Percentiles rank a stretch among this genome's conserved stretches.
phyloP scores from a whole-genome alignment of 1,140 invertebrate species.

The Drosophila albomicans region DNA sequence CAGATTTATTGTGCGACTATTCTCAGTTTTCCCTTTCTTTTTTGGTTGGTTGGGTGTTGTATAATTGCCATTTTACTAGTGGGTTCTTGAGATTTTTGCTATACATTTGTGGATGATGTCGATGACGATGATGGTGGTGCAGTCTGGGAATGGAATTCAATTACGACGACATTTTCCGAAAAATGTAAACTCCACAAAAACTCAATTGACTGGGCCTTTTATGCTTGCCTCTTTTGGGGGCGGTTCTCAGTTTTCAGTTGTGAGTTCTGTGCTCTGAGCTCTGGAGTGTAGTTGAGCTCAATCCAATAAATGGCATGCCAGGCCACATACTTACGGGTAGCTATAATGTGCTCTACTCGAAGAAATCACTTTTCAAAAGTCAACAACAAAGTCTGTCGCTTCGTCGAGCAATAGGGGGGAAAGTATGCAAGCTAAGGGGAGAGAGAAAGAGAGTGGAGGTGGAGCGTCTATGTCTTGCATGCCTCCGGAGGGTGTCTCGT shows the following conservation, averaged over 20 bases:
- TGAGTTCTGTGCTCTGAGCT: neutral
- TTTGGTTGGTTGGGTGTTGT: constrained; percentile 46
- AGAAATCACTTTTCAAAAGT: constrained; percentile 83
- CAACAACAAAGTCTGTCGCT: constrained; percentile 69
- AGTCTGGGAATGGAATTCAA: constrained; percentile 42
- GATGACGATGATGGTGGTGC: constrained; percentile 36
- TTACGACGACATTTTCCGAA: constrained; percentile 42
- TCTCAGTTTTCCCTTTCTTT: constrained; percentile 24
- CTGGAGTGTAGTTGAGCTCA: constrained; percentile 47
- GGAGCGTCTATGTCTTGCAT: constrained; percentile 16
- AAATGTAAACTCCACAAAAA: constrained; percentile 23
- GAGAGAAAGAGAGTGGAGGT: neutral
- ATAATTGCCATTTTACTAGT: constrained; percentile 78
- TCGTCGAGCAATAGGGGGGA: constrained; percentile 4
- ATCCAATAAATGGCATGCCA: constrained; percentile 77
- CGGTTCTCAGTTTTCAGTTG: neutral
- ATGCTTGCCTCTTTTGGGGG: constrained; percentile 16
- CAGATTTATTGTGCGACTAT: constrained; percentile 47
- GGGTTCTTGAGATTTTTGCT: constrained; percentile 46
- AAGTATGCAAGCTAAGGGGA: neutral
- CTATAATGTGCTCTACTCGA: constrained; percentile 80
- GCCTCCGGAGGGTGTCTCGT: constrained; percentile 59
- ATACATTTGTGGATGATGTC: constrained; percentile 20
- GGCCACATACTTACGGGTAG: constrained; percentile 59
- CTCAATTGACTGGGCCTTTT: constrained; percentile 57